Percentiles rank a stretch among this genome's conserved stretches.
phyloP scores from a whole-genome alignment of 2,888 invertebrate species.

The Hydroisotoma schaefferi region DNA sequence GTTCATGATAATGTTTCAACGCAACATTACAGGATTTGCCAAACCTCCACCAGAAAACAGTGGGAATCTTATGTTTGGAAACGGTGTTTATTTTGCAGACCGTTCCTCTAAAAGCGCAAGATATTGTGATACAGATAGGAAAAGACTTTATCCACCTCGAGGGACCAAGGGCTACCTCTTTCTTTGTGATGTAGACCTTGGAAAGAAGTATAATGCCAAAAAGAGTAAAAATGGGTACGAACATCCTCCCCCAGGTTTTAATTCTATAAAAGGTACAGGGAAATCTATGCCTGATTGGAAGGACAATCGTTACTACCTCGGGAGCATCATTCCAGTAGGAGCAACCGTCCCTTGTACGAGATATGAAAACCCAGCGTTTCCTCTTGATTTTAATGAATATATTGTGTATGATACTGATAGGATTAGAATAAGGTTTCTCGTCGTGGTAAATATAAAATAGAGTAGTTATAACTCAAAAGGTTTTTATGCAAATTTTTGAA shows the following conservation, averaged over 20 bases:
- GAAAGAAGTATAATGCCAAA: conserved; percentile 19
- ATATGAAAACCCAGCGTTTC: not conserved
- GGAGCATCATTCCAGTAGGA: conserved; percentile 9
- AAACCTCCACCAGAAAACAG: not conserved
- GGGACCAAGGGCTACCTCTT: conserved; percentile 18
- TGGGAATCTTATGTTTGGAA: not conserved
- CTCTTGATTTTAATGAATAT: conserved; percentile 21
- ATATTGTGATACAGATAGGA: conserved; percentile 17
- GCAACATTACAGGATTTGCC: too few relatives aligned
- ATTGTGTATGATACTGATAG: conserved; percentile 16
- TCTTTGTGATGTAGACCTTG: conserved; percentile 31
- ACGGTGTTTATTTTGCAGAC: conserved; percentile 27
- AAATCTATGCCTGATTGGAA: conserved; percentile 10
- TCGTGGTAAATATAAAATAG: conserved; percentile 1
- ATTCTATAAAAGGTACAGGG: conserved; percentile 16
- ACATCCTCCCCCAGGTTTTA: conserved; percentile 3
- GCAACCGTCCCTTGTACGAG: not conserved
- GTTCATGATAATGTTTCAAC: too few relatives aligned
- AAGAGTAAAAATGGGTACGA: conserved; percentile 8
- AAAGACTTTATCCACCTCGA: not conserved
- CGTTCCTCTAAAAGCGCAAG: conserved; percentile 23
- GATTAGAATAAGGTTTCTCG: conserved; percentile 12
- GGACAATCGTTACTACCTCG: not conserved
- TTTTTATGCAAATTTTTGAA: too few relatives aligned
- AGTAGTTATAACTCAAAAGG: too few relatives aligned